phyloP scores from a whole-genome alignment of 2,797 vertebrate species.

The Spinibarbus caldwelli region DNA sequence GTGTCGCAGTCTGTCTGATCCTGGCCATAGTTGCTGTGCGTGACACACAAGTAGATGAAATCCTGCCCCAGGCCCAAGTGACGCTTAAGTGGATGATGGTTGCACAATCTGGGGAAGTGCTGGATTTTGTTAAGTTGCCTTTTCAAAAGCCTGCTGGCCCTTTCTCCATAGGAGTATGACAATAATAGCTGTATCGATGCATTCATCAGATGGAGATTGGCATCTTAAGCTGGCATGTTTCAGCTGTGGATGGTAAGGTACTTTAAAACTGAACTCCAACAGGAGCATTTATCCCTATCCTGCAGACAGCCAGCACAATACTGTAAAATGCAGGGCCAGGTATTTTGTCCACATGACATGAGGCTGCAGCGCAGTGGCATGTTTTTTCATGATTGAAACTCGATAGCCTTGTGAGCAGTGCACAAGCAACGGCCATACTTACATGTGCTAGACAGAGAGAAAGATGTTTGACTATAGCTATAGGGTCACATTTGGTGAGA shows the following conservation, averaged over 20 bases:
- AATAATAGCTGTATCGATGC: constrained; percentile 56
- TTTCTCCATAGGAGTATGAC: constrained; percentile 31
- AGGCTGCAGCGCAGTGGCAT: constrained; percentile 46
- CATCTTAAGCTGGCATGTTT: constrained; percentile 53
- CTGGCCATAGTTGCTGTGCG: constrained; percentile 30
- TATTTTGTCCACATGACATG: constrained; percentile 59
- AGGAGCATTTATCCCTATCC: constrained; percentile 59
- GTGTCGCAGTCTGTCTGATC: not conserved
- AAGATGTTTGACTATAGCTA: not conserved
- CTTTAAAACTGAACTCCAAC: constrained; percentile 42
- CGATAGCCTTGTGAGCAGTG: constrained; percentile 24
- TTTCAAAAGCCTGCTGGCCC: constrained; percentile 33
- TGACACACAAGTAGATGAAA: constrained; percentile 49
- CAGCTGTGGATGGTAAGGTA: constrained; percentile 5
- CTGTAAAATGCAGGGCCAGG: constrained; percentile 48
- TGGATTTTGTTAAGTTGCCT: constrained; percentile 36
- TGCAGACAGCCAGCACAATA: constrained; percentile 58
- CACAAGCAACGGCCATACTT: not conserved
- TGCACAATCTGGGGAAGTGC: constrained; percentile 50
- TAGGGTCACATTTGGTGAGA: not conserved
- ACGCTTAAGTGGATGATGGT: constrained; percentile 56
- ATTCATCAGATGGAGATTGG: constrained; percentile 59
- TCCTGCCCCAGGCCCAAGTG: constrained; percentile 42
- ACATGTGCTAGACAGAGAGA: not conserved
- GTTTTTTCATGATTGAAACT: constrained; percentile 47